Evolutionary conservation across 1,140 invertebrate genomes (phyloP).

Genomic region (Drosophila quadrilineata): DNA sequence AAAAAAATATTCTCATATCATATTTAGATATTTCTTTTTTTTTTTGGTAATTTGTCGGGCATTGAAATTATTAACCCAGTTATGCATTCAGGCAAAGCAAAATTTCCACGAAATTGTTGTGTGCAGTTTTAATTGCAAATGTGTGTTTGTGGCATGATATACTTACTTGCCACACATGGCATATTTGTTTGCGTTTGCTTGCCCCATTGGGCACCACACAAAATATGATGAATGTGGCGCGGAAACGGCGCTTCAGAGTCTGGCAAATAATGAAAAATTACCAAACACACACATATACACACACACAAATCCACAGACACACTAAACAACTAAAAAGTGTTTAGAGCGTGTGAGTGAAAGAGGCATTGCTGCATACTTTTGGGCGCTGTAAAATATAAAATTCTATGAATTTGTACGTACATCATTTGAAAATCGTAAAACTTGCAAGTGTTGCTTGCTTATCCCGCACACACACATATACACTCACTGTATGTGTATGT

Average conservation of each 20-base stretch:
- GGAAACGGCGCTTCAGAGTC: conserved; percentile 37
- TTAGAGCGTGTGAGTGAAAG: background rate
- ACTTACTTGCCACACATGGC: background rate
- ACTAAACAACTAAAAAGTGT: conserved; percentile 62
- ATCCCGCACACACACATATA: background rate
- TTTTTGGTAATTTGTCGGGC: conserved; percentile 26
- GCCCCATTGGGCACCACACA: conserved; percentile 11
- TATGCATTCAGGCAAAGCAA: background rate
- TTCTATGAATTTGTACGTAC: conserved; percentile 80
- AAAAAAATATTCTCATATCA: background rate
- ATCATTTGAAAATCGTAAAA: conserved; percentile 80
- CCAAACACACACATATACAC: conserved; percentile 16
- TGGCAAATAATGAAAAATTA: conserved; percentile 75
- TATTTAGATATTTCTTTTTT: conserved; percentile 2
- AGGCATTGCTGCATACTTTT: conserved; percentile 43
- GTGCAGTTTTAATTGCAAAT: conserved; percentile 33
- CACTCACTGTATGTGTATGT: conserved; percentile 3
- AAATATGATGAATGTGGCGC: conserved; percentile 67
- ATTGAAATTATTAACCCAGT: background rate
- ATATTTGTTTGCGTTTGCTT: conserved; percentile 24
- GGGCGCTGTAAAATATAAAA: conserved; percentile 77
- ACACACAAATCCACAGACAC: conserved; percentile 4
- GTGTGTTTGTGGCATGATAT: conserved; percentile 5
- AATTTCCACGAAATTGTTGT: conserved; percentile 29
- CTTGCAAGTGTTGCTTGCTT: conserved; percentile 66